phyloP scores from a whole-genome alignment of 2,113 vertebrate species.

The Poecilia latipinna region DNA sequence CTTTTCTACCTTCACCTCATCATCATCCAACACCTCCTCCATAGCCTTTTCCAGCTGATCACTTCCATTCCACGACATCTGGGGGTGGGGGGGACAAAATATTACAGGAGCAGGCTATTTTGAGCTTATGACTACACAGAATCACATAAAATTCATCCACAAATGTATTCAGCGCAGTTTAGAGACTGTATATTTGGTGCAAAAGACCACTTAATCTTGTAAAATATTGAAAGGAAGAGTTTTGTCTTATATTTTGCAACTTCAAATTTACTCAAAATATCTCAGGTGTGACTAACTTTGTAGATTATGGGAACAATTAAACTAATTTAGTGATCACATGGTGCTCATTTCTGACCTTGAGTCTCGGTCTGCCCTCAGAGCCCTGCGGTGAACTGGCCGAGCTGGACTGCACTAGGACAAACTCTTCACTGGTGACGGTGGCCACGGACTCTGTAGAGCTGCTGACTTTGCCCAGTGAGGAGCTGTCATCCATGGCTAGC shows the following conservation, averaged over 20 bases:
- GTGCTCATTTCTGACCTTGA: constrained; percentile 83
- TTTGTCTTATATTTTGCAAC: neutral
- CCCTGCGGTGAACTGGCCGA: constrained; percentile 81
- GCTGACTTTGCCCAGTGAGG: constrained; percentile 85
- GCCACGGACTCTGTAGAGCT: constrained; percentile 88
- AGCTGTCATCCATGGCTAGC: constrained; percentile 88
- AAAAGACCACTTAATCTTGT: neutral
- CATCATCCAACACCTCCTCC: constrained; percentile 88
- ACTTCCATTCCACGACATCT: constrained; percentile 91
- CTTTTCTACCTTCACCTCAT: constrained; percentile 75
- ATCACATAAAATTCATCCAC: no score
- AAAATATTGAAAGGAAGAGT: neutral
- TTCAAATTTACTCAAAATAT: neutral
- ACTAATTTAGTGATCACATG: neutral
- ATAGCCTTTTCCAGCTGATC: constrained; percentile 93
- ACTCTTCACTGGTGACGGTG: constrained; percentile 91
- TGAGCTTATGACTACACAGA: no score
- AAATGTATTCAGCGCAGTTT: neutral
- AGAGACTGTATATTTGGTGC: neutral
- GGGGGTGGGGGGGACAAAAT: neutral
- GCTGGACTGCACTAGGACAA: constrained; percentile 88
- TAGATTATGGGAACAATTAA: neutral
- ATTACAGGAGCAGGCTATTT: neutral
- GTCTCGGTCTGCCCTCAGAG: constrained; percentile 85
- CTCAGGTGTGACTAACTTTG: neutral